These are phyloP conservation scores for Halisarca cf. caerulea DNA, from an alignment of 37 sponge, comb jelly and placozoan genomes.

Conservation along the genomic window DNA sequence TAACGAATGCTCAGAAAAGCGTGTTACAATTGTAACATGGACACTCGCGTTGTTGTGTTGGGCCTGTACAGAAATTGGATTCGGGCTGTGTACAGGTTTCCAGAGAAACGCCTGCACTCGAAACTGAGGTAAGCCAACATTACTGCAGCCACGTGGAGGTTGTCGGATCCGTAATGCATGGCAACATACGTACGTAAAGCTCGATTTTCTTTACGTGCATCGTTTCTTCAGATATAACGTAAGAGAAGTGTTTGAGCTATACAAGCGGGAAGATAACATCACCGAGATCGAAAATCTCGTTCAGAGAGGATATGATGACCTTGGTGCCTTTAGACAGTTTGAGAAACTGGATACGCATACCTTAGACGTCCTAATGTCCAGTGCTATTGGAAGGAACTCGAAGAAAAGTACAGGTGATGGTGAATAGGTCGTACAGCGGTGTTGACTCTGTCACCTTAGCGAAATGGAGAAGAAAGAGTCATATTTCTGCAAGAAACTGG, in stretches of 20 bases:
- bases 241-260: constrained; percentile 63
- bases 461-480: too few relatives aligned
- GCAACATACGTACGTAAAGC: too few relatives aligned
- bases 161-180: too few relatives aligned
- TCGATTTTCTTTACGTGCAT: too few relatives aligned
- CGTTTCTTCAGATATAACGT: constrained; percentile 49
- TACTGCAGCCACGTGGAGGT: too few relatives aligned
- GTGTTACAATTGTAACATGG: too few relatives aligned
- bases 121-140: constrained; percentile 57
- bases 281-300: constrained; percentile 39
- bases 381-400: too few relatives aligned
- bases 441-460: too few relatives aligned
- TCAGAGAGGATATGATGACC: constrained; percentile 25
- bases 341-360: constrained; percentile 19
- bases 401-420: too few relatives aligned
- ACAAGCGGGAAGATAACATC: constrained; percentile 24
- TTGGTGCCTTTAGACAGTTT: constrained; percentile 29
- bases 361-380: neutral
- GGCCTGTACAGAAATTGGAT: constrained; percentile 50
- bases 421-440: too few relatives aligned
- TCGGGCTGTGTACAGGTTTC: constrained; percentile 21
- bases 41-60: constrained; percentile 20
- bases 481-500: too few relatives aligned
- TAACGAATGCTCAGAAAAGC: neutral
- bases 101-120: neutral